A percentile compares a stretch with the other conserved stretches of the same genome.
These are phyloP conservation scores for Volucella inflata DNA, from an alignment of 2,888 invertebrate species.

Conservation along the genomic window DNA sequence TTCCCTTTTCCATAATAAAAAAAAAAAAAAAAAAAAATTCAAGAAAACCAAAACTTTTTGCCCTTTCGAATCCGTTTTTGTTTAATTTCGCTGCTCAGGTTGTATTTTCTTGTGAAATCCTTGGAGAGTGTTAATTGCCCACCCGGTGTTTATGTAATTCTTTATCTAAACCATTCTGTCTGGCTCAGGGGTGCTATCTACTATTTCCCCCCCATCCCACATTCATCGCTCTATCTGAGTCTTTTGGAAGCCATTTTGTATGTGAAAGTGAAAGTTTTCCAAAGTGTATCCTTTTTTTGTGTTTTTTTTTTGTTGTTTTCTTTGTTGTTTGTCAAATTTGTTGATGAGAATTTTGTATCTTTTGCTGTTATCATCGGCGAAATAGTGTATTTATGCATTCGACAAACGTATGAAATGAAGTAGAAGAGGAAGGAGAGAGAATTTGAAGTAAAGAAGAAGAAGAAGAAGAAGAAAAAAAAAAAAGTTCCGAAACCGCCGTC, in stretches of 20 bases:
- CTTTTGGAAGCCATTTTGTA: constrained; percentile 66
- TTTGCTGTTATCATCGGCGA: too few relatives aligned
- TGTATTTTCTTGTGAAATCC: not conserved
- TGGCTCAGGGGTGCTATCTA: constrained; percentile 47
- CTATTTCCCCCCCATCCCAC: not conserved
- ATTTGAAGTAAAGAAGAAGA: constrained; percentile 20
- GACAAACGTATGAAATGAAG: not conserved
- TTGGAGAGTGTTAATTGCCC: constrained; percentile 5
- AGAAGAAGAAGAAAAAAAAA: constrained; percentile 10
- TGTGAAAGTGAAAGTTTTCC: constrained; percentile 68
- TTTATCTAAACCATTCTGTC: constrained; percentile 49
- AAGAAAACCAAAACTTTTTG: not conserved
- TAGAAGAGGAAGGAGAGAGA: not conserved
- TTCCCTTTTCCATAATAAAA: not conserved
- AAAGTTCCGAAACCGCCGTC: constrained; percentile 79
- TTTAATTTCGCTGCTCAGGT: constrained; percentile 1
- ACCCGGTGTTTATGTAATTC: constrained; percentile 74
- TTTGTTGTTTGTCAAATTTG: too few relatives aligned
- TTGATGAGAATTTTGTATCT: too few relatives aligned
- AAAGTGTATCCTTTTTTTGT: not conserved
- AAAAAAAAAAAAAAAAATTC: not conserved
- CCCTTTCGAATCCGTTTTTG: constrained; percentile 8
- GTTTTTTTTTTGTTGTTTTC: too few relatives aligned
- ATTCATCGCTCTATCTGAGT: not conserved
- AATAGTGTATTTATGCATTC: too few relatives aligned